Evolutionary conservation across 2,797 vertebrate species (phyloP).

Genomic region (Hippoglossus hippoglossus): DNA sequence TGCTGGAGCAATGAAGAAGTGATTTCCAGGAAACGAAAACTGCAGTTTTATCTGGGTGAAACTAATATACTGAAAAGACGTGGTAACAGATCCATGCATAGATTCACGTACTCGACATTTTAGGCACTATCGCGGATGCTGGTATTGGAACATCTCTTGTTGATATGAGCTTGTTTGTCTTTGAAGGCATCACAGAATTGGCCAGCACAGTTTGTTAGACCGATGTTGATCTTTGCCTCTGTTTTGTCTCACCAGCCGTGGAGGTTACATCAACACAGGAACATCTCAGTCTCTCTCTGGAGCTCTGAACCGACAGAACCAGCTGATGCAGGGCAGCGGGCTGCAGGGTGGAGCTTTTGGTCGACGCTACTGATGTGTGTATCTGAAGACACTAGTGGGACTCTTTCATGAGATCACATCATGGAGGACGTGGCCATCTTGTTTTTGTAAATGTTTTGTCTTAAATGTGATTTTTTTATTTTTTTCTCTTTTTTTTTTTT

Average conservation of each 20-base stretch:
- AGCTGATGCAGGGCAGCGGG: constrained; percentile 81
- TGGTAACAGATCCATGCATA: too few species aligned
- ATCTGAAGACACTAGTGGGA: constrained; percentile 25
- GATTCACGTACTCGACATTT: too few species aligned
- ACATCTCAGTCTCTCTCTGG: constrained; percentile 86
- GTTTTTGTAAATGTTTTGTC: constrained; percentile 56
- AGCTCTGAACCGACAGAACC: constrained; percentile 85
- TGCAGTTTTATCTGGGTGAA: too few species aligned
- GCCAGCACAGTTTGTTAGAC: background rate
- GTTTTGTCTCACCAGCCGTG: constrained; percentile 76
- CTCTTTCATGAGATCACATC: constrained; percentile 43
- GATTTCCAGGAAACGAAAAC: too few species aligned
- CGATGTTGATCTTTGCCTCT: background rate
- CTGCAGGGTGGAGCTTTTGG: constrained; percentile 87
- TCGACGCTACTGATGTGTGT: constrained; percentile 80
- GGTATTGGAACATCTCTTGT: background rate
- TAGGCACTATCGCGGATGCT: too few species aligned
- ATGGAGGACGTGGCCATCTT: constrained; percentile 18
- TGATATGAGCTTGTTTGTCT: background rate
- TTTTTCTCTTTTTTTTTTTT: constrained; percentile 9
- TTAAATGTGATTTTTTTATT: constrained; percentile 3
- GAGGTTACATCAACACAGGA: constrained; percentile 87
- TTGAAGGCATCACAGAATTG: background rate
- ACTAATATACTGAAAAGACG: too few species aligned
- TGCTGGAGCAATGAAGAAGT: too few species aligned